phyloP scores from a whole-genome alignment of 2,113 vertebrate species.

The Monopterus albus region DNA sequence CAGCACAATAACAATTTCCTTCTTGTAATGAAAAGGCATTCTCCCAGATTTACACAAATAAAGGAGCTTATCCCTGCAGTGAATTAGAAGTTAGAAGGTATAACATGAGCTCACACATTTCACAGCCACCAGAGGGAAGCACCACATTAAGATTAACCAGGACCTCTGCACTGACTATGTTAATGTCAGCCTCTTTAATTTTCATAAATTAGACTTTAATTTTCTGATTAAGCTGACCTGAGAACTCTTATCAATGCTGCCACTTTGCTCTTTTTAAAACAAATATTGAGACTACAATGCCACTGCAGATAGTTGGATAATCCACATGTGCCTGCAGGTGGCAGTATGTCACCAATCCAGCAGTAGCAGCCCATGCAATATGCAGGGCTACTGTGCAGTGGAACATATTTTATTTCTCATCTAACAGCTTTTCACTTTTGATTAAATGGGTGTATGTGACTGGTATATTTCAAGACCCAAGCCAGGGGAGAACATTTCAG shows the following conservation, averaged over 20 bases:
- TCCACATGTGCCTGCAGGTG: slow-evolving; percentile 60
- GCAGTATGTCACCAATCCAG: slow-evolving; percentile 54
- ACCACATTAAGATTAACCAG: slow-evolving; percentile 14
- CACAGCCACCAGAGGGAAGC: slow-evolving; percentile 68
- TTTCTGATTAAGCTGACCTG: slow-evolving; percentile 2
- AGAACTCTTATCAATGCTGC: slow-evolving; percentile 2
- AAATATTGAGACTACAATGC: neutral
- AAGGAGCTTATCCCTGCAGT: neutral
- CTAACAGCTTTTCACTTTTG: slow-evolving; percentile 70
- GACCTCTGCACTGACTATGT: neutral
- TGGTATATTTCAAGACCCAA: slow-evolving; percentile 61
- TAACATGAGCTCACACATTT: neutral
- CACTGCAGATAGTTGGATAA: neutral
- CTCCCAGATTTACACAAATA: slow-evolving; percentile 10
- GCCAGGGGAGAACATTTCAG: slow-evolving; percentile 42
- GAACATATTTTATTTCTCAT: slow-evolving; percentile 58
- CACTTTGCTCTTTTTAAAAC: neutral
- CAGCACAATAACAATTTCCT: slow-evolving; percentile 9
- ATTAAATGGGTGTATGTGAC: slow-evolving; percentile 51
- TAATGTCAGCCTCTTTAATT: slow-evolving; percentile 1
- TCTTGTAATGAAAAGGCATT: slow-evolving; percentile 13
- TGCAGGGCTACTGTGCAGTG: slow-evolving; percentile 36
- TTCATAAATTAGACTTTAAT: slow-evolving; percentile 29
- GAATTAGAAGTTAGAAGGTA: neutral
- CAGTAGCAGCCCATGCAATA: neutral